Evolutionary conservation across 2,888 invertebrate species (phyloP), one percentile per base, ranked within the genome.

Genomic region (Epirrita christyi): DNA sequence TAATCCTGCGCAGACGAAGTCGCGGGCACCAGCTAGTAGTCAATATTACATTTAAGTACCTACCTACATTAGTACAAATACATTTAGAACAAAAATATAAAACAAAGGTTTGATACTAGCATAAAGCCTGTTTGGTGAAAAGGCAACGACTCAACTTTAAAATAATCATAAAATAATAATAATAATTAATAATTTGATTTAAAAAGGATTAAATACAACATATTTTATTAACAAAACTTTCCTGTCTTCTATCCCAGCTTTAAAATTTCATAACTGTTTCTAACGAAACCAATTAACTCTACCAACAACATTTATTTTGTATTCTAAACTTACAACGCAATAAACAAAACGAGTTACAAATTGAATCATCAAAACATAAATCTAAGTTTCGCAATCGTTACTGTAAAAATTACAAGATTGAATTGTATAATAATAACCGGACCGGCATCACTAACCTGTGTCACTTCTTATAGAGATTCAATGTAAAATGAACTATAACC

Each of bases 401-500:
- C 62, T 55, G 63, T 64, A 75, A 74, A 60, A 75, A 73, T 72
- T 61, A 66, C 70, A 66, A 71, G 73, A 75, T 81, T 71, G 73
- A 78, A 83, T 86, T 85, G 81, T 85, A 83, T 86, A 88, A 84
- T 86, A 88, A 84, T 75, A 69, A 61, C 70, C 70, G 83, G 84
- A 36, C 83, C 79, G 79, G 82, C 83, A 32, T 21, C 21, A 75
- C 27, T n/a, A 10, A 36, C 32, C 48, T 53, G 9, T 41, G 6
- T 44, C 58, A 53, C 58, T 53, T 4, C 6, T 13, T 10, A 41
- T n/a, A 15, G 6, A 7, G n/a, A 13, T 29, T 7, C n/a, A 29
- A 13, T 36, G 3, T 27, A 43, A 47, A 42, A 37, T 29, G 13
- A 29, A 10, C 37, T 47, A 37, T 48, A 43, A 6, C 10, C 28